Evolutionary conservation across 2,797 vertebrate species (phyloP).

Genomic region (Cyclopterus lumpus): DNA sequence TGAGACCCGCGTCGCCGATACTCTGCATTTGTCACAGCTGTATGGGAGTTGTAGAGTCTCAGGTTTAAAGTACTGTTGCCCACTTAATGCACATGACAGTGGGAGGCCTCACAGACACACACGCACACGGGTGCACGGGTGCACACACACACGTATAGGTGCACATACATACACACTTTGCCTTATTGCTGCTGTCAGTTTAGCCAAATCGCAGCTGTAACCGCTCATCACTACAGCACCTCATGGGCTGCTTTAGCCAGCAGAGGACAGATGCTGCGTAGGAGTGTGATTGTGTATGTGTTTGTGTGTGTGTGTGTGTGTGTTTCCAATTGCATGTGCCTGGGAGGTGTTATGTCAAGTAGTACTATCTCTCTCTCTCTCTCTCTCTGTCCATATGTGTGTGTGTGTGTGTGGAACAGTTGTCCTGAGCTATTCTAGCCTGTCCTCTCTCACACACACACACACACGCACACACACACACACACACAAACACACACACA

Average conservation of each 20-base stretch:
- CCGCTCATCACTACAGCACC: constrained; percentile 40
- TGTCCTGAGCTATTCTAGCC: constrained; percentile 54
- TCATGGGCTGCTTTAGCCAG: constrained; percentile 58
- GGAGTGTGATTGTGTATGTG: constrained; percentile 45
- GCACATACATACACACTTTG: constrained; percentile 9
- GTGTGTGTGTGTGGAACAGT: constrained; percentile 13
- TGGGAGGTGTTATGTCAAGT: constrained; percentile 53
- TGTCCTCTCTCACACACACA: constrained; percentile 29
- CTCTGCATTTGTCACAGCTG: background rate
- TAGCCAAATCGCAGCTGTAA: constrained; percentile 60
- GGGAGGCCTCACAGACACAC: background rate
- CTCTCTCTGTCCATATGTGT: constrained; percentile 17
- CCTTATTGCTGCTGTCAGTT: constrained; percentile 57
- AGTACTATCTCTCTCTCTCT: background rate
- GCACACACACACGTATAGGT: background rate
- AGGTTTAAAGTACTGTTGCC: background rate
- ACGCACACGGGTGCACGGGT: background rate
- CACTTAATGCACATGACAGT: background rate
- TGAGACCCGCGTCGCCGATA: background rate
- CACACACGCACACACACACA: constrained; percentile 28
- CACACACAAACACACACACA: constrained; percentile 20
- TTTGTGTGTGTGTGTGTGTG: constrained; percentile 21
- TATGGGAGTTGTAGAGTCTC: background rate
- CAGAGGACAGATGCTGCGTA: constrained; percentile 71
- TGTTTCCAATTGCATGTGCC: constrained; percentile 39